These are phyloP conservation scores for Catostylus mosaicus DNA, from an alignment of 30 jellyfish, hydroid and myxozoan species.

Conservation along the genomic window DNA sequence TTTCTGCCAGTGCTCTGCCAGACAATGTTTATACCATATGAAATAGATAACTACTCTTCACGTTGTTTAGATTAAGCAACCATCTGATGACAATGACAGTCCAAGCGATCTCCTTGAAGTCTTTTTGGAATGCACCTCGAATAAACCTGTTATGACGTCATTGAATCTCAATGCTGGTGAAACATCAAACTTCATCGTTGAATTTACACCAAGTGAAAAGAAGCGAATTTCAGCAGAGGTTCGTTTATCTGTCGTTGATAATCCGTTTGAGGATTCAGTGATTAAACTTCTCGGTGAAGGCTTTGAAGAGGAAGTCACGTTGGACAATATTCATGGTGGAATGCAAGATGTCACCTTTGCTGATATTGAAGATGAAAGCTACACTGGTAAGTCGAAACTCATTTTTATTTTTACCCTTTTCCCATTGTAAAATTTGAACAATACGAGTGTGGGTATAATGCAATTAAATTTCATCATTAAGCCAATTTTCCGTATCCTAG, in stretches of 20 bases:
- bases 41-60: too few species aligned
- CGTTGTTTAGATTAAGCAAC: neutral
- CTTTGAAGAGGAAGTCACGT: constrained; percentile 78
- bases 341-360: constrained; percentile 15
- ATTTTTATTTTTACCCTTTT: too few species aligned
- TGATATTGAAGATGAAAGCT: constrained; percentile 28
- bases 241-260: constrained; percentile 80
- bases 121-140: constrained; percentile 43
- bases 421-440: neutral
- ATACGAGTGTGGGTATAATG: too few species aligned
- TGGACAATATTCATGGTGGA: constrained; percentile 86
- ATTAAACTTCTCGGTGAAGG: constrained; percentile 92
- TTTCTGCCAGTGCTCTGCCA: too few species aligned
- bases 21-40: too few species aligned
- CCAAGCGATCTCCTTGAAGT: constrained; percentile 15
- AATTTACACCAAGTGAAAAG: constrained; percentile 72
- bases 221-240: constrained; percentile 73
- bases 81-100: constrained; percentile 8
- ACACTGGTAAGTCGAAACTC: constrained; percentile 26
- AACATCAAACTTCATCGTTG: constrained; percentile 54
- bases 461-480: too few species aligned
- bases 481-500: too few species aligned
- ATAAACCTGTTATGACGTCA: constrained; percentile 67
- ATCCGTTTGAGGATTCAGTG: constrained; percentile 87
- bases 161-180: constrained; percentile 63